A percentile compares a stretch with the other conserved stretches of the same genome.
These are phyloP conservation scores for Sinosuthora webbiana DNA, from an alignment of 2,113 vertebrate genomes.

Conservation along the genomic window DNA sequence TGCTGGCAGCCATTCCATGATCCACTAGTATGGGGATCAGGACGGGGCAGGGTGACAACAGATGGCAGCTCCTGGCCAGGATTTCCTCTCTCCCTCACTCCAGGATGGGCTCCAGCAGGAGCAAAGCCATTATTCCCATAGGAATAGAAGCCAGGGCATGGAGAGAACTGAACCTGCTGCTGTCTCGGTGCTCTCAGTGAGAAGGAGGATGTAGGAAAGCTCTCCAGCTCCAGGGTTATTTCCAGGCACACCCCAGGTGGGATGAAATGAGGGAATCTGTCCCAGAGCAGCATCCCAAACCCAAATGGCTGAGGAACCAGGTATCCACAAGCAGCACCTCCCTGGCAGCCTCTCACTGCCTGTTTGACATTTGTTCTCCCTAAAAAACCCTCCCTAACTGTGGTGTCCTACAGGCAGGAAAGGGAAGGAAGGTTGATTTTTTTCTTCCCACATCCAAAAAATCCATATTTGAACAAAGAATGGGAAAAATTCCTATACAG, in stretches of 20 bases:
- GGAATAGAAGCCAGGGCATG: not conserved
- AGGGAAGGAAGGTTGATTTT: not conserved
- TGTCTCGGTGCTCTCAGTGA: not conserved
- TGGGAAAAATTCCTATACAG: not conserved
- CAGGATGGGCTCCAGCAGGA: not conserved
- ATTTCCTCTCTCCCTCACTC: not conserved
- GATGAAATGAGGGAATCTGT: not conserved
- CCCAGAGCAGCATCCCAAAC: not conserved
- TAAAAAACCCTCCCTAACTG: not conserved
- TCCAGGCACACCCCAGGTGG: not conserved
- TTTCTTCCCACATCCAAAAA: not conserved
- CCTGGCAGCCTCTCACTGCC: not conserved
- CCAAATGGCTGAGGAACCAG: not conserved
- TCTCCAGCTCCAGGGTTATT: not conserved
- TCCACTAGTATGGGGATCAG: not conserved
- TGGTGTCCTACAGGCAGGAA: not conserved
- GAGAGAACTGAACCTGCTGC: not conserved
- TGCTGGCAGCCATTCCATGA: not conserved
- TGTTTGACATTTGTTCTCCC: not conserved
- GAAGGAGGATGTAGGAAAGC: not conserved
- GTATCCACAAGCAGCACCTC: not conserved
- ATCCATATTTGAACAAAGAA: not conserved
- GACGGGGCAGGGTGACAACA: not conserved
- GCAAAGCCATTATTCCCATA: accelerated
- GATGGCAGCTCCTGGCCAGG: not conserved